phyloP scores from a whole-genome alignment of 2,797 vertebrate species.

The Taenioides sp. region DNA sequence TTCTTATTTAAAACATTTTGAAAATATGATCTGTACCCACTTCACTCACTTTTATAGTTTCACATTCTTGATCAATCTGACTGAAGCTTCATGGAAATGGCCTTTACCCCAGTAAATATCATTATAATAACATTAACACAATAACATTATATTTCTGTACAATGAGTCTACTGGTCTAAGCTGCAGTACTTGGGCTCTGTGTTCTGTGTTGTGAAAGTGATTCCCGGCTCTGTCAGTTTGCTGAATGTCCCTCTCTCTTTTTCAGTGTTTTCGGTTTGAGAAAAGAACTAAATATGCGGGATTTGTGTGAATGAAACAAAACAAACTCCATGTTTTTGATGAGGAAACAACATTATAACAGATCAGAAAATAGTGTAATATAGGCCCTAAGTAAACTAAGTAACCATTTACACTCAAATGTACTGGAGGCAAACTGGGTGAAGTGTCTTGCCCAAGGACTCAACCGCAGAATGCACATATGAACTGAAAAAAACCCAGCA shows the following conservation, averaged over 20 bases:
- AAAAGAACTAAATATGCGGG: no score
- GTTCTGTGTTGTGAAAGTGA: no score
- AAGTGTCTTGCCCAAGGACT: background rate
- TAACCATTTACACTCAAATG: no score
- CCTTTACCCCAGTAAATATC: background rate
- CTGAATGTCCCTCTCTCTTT: background rate
- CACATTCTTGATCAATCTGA: background rate
- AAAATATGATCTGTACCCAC: background rate
- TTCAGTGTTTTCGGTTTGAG: no score
- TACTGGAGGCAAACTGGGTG: background rate
- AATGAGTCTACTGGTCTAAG: background rate
- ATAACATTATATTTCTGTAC: background rate
- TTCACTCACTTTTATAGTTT: background rate
- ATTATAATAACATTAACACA: no score
- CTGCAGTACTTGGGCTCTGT: background rate
- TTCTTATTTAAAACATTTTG: background rate
- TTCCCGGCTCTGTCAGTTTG: background rate
- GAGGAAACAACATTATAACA: no score
- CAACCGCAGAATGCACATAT: background rate
- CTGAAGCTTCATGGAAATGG: background rate
- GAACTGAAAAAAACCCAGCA: background rate
- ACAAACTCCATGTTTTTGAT: no score
- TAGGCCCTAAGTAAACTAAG: no score
- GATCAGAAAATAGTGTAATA: no score
- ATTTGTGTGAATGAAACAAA: no score